phyloP scores from a whole-genome alignment of 1,140 invertebrate genomes.

The Zaprionus ghesquierei region DNA sequence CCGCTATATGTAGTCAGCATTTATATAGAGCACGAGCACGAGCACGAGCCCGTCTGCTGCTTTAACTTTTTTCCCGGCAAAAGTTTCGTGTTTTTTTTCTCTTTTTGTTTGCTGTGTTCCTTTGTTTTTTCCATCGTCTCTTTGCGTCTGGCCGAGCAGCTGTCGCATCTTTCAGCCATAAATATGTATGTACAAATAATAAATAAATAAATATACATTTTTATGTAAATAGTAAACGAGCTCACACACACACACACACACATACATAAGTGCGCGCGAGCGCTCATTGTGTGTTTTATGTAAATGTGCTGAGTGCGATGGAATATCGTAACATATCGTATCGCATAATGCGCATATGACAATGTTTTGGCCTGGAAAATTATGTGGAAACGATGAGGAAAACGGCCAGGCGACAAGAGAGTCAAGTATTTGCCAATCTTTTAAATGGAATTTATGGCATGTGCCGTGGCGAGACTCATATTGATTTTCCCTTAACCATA shows the following conservation, averaged over 20 bases:
- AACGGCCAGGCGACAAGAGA: slow-evolving; percentile 31
- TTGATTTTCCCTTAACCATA: slow-evolving; percentile 37
- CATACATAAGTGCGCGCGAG: no score
- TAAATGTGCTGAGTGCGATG: slow-evolving; percentile 22
- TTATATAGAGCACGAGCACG: slow-evolving; percentile 37
- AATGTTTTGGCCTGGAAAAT: slow-evolving; percentile 44
- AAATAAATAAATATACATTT: slow-evolving; percentile 54
- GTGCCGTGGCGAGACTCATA: neutral
- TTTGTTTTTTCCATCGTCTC: neutral
- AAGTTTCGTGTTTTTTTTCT: slow-evolving; percentile 31
- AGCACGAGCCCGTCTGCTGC: slow-evolving; percentile 30
- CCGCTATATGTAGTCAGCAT: slow-evolving; percentile 22
- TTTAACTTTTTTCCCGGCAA: slow-evolving; percentile 57
- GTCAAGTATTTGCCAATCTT: slow-evolving; percentile 16
- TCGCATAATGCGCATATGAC: slow-evolving; percentile 20
- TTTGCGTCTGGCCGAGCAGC: slow-evolving; percentile 42
- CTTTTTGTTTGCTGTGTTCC: no score
- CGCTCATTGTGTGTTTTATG: slow-evolving; percentile 29
- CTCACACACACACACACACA: neutral
- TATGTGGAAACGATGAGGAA: slow-evolving; percentile 60
- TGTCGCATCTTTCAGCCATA: slow-evolving; percentile 42
- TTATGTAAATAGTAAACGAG: slow-evolving; percentile 46
- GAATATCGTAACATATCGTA: slow-evolving; percentile 25
- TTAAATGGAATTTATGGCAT: slow-evolving; percentile 26
- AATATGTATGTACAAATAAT: slow-evolving; percentile 43